Evolutionary conservation across 2,888 invertebrate genomes (phyloP).

Genomic region (Cyclophora punctaria): DNA sequence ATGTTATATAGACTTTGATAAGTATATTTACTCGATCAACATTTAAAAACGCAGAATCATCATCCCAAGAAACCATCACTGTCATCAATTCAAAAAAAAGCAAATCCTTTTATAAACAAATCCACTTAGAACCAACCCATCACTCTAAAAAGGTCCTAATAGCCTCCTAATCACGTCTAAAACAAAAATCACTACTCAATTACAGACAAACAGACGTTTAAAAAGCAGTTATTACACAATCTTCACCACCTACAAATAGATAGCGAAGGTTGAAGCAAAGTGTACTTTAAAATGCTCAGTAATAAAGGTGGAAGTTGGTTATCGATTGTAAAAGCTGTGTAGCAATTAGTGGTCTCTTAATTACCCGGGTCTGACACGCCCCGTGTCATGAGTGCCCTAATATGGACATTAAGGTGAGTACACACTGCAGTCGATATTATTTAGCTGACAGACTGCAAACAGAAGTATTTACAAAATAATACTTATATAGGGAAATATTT

Average conservation of each 20-base stretch:
- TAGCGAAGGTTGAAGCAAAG: constrained; percentile 1
- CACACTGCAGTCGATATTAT: background rate
- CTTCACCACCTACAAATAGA: constrained; percentile 14
- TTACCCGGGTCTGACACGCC: constrained; percentile 18
- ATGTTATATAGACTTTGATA: too few species aligned
- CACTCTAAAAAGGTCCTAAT: constrained; percentile 1
- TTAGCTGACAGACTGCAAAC: too few species aligned
- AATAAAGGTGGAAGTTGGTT: background rate
- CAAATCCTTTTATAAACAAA: too few species aligned
- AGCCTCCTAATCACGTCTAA: background rate
- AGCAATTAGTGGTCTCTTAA: constrained; percentile 16
- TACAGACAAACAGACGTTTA: constrained; percentile 14
- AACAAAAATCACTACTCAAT: constrained; percentile 11
- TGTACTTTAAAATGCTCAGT: too few species aligned
- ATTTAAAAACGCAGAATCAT: too few species aligned
- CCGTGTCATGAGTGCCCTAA: constrained; percentile 13
- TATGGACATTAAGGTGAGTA: constrained; percentile 6
- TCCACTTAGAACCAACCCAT: constrained; percentile 1
- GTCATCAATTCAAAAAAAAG: too few species aligned
- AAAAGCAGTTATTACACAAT: constrained; percentile 14
- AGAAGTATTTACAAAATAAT: too few species aligned
- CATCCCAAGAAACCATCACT: too few species aligned
- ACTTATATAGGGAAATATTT: too few species aligned
- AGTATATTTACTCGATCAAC: too few species aligned
- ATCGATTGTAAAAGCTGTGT: constrained; percentile 1